Evolutionary conservation across 1,140 invertebrate genomes (phyloP), one percentile per base, ranked within the genome.

Genomic region (Caenorhabditis briggsae): DNA sequence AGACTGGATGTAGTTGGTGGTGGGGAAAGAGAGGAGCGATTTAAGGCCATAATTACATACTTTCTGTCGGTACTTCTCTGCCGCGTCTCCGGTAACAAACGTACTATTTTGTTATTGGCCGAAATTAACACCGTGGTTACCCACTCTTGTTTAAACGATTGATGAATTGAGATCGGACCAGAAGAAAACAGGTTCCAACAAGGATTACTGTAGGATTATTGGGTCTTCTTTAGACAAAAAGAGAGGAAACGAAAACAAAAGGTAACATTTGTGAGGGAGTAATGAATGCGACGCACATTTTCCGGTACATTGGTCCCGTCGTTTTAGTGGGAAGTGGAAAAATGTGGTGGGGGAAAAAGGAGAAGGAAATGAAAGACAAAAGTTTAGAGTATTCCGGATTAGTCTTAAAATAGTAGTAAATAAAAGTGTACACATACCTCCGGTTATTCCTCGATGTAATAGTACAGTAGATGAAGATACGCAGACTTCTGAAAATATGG

Each of bases 21-120:
- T 11, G n/a, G 6, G 23, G n/a, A n/a, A n/a, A n/a, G n/a, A n/a
- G n/a, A n/a, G n/a, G 59, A 25, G 59, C 50, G 56, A 58, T 20
- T 25, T 25, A 50, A 78, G 70, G 33, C 12, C 46, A 78, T 78
- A 78, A 78, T 78, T 78, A 78, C 46, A 78, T 78, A 78, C 70
- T 78, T 78, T 78, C 1, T 33, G 70, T 78, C 70, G 70, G 70
- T 78, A 48, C 50, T 78, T 78, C 70, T 78, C 70, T 53, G 20
- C 11, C 46, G 1, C 9, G 46, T 78, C 70, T 53, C 46, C 70
- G n/a, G 11, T 20, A 50, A 78, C 11, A 9, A 20, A 20, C 11
- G 23, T n/a, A 78, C 70, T 78, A 78, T 78, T 78, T 78, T 61
- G 43, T 50, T 78, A 78, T 78, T 78, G 70, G 25, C 70, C 70